phyloP scores from a whole-genome alignment of 2,113 vertebrate species.

The Cephalopholis sonnerati region DNA sequence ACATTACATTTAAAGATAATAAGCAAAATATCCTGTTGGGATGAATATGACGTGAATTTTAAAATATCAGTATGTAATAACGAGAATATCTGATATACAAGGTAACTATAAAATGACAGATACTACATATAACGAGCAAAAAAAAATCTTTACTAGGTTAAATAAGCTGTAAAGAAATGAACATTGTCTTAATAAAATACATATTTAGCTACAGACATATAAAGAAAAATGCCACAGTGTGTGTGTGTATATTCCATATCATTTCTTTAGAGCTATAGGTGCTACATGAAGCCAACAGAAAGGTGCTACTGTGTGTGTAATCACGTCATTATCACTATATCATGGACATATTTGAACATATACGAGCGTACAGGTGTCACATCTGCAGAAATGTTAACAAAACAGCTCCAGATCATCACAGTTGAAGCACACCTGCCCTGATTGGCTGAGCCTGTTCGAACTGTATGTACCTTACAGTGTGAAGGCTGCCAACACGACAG shows the following conservation, averaged over 20 bases:
- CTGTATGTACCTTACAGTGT: neutral
- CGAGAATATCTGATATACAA: neutral
- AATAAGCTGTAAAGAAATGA: neutral
- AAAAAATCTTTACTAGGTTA: neutral
- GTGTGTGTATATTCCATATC: neutral
- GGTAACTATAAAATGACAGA: neutral
- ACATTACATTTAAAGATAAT: neutral
- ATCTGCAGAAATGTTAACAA: neutral
- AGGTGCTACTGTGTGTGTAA: neutral
- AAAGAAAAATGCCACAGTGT: neutral
- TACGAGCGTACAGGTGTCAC: neutral
- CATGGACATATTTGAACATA: slow-evolving; percentile 13
- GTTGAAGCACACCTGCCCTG: neutral
- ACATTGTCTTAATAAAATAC: neutral
- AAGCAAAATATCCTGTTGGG: neutral
- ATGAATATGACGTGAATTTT: neutral
- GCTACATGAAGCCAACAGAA: neutral
- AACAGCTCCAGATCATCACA: neutral
- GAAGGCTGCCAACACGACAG: neutral
- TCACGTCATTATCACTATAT: slow-evolving; percentile 9
- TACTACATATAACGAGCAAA: too few relatives aligned
- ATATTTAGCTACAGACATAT: neutral
- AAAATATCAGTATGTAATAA: neutral
- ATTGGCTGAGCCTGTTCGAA: slow-evolving; percentile 12
- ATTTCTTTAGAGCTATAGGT: neutral